Conservation (phyloP, 2,888 invertebrate species). For the Frankliniella intonsa region DNA sequence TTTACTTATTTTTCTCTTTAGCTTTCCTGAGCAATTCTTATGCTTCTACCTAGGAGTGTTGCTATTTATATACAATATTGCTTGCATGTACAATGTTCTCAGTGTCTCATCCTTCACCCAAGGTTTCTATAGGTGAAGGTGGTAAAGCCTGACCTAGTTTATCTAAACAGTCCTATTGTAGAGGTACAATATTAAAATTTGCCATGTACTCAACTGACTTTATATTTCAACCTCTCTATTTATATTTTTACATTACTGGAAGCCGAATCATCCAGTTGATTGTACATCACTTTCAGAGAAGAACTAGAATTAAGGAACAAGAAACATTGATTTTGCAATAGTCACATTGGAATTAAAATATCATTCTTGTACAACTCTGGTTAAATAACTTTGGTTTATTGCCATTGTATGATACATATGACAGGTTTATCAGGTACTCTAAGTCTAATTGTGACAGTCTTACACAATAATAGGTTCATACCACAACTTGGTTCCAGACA, state of each 20-base stretch:
- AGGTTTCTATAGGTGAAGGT: background rate
- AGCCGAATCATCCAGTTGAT: conserved; percentile 7
- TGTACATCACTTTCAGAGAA: conserved; percentile 15
- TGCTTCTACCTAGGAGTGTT: background rate
- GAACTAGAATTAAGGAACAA: background rate
- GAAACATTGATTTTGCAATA: background rate
- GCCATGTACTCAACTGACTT: background rate
- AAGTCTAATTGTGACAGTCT: conserved; percentile 26
- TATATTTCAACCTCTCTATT: background rate
- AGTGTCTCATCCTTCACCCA: background rate
- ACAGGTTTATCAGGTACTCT: conserved; percentile 19
- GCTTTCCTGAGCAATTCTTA: too few species aligned
- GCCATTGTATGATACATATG: background rate
- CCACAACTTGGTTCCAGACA: background rate
- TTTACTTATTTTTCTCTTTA: too few species aligned
- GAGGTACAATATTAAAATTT: conserved; percentile 22
- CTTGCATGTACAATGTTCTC: background rate
- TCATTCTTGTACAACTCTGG: background rate
- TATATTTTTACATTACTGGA: background rate
- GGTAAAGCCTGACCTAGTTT: background rate
- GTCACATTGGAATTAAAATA: background rate
- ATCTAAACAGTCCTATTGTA: background rate
- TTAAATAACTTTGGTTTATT: conserved; percentile 21
- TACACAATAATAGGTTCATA: conserved; percentile 19
- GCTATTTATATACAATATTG: background rate